These are phyloP conservation scores for Asobara japonica DNA, from an alignment of 1,140 invertebrate genomes.

Conservation along the genomic window DNA sequence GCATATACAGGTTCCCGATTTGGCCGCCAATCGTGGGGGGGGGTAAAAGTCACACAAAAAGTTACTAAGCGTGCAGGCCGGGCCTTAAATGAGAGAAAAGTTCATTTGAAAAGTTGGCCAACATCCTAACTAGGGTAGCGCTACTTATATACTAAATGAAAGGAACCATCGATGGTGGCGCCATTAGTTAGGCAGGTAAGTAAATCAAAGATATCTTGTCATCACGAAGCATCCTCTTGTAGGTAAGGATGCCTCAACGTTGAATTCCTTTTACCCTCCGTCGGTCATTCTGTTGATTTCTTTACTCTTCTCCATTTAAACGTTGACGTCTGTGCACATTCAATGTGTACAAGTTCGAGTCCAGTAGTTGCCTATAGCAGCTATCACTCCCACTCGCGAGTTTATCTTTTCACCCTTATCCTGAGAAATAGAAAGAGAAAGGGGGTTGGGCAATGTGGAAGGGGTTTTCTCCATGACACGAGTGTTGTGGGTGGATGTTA, in stretches of 20 bases:
- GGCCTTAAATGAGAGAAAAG: no score
- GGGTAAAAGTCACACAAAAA: no score
- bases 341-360: not conserved
- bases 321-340: not conserved
- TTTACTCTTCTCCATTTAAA: not conserved
- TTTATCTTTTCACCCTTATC: conserved; percentile 1
- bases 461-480: conserved; percentile 20
- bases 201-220: no score
- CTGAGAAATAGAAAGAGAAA: not conserved
- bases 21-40: no score
- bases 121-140: no score
- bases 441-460: not conserved
- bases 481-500: conserved; percentile 12
- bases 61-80: no score
- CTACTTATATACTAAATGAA: no score
- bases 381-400: not conserved
- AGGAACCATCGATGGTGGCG: no score
- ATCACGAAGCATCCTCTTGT: no score
- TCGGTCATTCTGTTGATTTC: not conserved
- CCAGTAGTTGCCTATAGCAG: not conserved
- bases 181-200: no score
- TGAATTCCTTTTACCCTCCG: not conserved
- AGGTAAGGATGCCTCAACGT: not conserved
- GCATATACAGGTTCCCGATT: no score
- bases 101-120: no score